Conservation (phyloP, 1,140 invertebrate species). For the Euglossa dilemma region DNA sequence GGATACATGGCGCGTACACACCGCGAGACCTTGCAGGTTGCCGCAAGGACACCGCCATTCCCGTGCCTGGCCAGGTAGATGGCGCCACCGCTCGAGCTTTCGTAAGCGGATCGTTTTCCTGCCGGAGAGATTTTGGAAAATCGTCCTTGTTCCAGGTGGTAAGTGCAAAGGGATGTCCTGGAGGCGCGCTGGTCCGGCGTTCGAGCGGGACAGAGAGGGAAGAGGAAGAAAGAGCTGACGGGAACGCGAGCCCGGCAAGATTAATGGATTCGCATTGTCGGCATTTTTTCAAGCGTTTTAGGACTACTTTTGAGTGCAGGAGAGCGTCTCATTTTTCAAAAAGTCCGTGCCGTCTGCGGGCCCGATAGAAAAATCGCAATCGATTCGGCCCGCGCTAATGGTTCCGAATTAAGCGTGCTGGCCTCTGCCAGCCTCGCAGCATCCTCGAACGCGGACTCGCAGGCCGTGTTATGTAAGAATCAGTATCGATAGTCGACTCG, state of each 20-base stretch:
- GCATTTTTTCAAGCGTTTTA: conserved; percentile 76
- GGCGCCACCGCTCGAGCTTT: no score
- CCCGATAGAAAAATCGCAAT: conserved; percentile 69
- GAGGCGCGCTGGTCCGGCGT: conserved; percentile 55
- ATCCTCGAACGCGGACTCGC: conserved; percentile 3
- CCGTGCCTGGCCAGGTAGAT: no score
- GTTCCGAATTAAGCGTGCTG: conserved; percentile 69
- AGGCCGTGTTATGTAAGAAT: conserved; percentile 46
- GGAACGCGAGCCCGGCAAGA: conserved; percentile 68
- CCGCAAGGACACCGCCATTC: no score
- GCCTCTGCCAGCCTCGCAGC: conserved; percentile 10
- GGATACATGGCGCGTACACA: no score
- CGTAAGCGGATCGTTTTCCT: conserved; percentile 9
- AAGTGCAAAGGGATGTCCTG: conserved; percentile 75
- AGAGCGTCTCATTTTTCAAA: conserved; percentile 76
- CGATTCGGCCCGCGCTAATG: conserved; percentile 73
- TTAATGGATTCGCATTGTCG: conserved; percentile 77
- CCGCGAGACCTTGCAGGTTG: no score
- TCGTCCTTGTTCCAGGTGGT: conserved; percentile 60
- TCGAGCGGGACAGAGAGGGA: conserved; percentile 37
- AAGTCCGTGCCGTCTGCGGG: conserved; percentile 57
- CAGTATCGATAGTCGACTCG: conserved; percentile 42
- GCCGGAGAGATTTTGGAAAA: conserved; percentile 44
- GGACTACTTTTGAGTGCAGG: conserved; percentile 74
- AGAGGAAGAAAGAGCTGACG: conserved; percentile 62